Evolutionary conservation across 64 coral and sea anemone genomes (phyloP), one percentile per base, ranked within the genome.

Genomic region (Orbicella faveolata): DNA sequence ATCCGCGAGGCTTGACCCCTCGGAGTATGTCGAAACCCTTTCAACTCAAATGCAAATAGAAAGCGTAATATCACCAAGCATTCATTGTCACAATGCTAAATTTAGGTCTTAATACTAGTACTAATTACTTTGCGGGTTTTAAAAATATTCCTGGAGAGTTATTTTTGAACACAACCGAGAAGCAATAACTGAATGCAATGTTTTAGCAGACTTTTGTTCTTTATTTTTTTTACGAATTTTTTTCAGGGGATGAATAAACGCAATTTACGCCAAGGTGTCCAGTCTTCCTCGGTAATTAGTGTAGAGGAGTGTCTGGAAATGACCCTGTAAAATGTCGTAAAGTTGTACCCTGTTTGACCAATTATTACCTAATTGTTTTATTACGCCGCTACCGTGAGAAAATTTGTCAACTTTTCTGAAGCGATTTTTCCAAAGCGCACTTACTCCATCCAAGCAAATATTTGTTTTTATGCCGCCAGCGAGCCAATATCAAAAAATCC

Each of bases 371-470:
- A 34, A 52, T 72, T 85, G 39, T 85, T 13, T 72, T 52, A 9
- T 70, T 85, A 53, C 12, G 63, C 63, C 39, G 82, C 19, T 66
- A 85, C 82, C 82, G 82, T 85, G 82, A 72, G 82, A 85, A 85
- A 85, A 34, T 72, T 30, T 72, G 44, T 13, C 65, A 51, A 73
- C n/a, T 85, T 66, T 84, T 85, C 36, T 70, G 36, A 51, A 72
- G 63, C 39, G 36, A 52, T 85, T 72, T 41, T 66, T 23, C 48
- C 36, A 85, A 85, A 72, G 63, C 37, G 64, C 65, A 72, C 82
- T 85, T 85, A 85, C 63, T 65, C 72, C 41, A 51, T 69, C 63
- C 64, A 73, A 85, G 82, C 82, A 53, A 85, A 85, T 85, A 85
- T 85, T 85, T 85, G 82, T 85, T 85, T 85, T 72, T 23, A 72